Evolutionary conservation across 2,797 vertebrate species (phyloP).

Genomic region (Sphaeramia orbicularis): DNA sequence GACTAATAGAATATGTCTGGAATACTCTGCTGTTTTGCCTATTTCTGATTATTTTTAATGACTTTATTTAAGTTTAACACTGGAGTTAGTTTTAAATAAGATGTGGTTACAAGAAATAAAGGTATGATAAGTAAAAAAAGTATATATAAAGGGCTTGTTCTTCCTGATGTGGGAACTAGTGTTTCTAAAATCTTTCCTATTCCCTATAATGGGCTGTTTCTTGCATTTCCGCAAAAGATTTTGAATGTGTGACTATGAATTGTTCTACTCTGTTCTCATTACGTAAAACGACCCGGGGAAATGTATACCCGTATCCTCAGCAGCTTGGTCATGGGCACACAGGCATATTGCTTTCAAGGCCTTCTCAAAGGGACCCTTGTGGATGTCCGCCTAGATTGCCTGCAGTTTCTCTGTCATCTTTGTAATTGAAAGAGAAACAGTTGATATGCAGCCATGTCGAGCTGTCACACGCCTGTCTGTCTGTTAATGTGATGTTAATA

Average conservation of each 20-base stretch:
- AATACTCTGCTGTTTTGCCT: not conserved
- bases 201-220: not conserved
- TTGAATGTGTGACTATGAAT: too few relatives aligned
- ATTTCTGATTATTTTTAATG: not conserved
- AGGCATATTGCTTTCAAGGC: slow-evolving; percentile 34
- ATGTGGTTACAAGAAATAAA: not conserved
- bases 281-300: slow-evolving; percentile 15
- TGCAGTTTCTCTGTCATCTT: slow-evolving; percentile 58
- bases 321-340: slow-evolving; percentile 20
- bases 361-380: slow-evolving; percentile 48
- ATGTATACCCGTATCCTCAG: slow-evolving; percentile 18
- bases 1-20: not conserved
- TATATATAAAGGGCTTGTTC: too few relatives aligned
- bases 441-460: slow-evolving; percentile 67
- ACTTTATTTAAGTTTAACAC: not conserved
- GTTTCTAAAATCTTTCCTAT: too few relatives aligned
- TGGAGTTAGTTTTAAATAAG: not conserved
- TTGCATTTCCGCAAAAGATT: not conserved
- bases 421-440: slow-evolving; percentile 76
- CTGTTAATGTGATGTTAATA: slow-evolving; percentile 75
- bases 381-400: slow-evolving; percentile 56
- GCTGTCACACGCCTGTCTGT: slow-evolving; percentile 61
- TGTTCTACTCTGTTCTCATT: slow-evolving; percentile 31
- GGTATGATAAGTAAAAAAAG: too few relatives aligned
- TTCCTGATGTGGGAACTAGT: too few relatives aligned